These are phyloP conservation scores for Apogon talboti DNA, from an alignment of 2,797 vertebrate species.

Conservation along the genomic window DNA sequence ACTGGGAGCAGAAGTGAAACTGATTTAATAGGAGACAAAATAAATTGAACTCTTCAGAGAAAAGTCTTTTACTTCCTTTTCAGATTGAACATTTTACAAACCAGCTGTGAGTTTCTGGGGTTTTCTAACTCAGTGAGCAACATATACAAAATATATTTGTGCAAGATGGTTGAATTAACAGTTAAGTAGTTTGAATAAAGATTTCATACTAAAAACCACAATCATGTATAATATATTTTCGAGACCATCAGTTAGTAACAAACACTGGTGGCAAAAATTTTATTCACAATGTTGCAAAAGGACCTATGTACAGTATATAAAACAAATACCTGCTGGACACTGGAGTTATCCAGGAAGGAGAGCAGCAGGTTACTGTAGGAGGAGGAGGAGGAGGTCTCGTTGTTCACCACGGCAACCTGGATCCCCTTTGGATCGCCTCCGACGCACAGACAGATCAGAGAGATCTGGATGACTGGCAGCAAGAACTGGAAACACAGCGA, in stretches of 20 bases:
- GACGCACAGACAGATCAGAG: slow-evolving; percentile 85
- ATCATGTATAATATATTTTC: no score
- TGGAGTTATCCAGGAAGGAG: slow-evolving; percentile 84
- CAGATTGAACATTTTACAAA: background rate
- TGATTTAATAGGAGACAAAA: background rate
- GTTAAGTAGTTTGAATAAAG: no score
- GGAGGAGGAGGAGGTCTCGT: slow-evolving; percentile 75
- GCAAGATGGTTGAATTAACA: background rate
- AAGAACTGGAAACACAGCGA: slow-evolving; percentile 88
- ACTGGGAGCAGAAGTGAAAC: slow-evolving; percentile 39
- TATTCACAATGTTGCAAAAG: no score
- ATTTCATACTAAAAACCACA: no score
- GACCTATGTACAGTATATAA: no score
- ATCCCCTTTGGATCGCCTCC: slow-evolving; percentile 82
- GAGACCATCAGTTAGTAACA: no score
- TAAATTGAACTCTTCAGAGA: background rate
- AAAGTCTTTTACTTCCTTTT: background rate
- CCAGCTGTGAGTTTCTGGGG: background rate
- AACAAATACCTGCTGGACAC: slow-evolving; percentile 77
- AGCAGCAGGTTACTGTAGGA: slow-evolving; percentile 78
- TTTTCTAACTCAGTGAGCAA: background rate
- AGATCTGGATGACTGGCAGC: slow-evolving; percentile 86
- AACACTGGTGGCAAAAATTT: no score
- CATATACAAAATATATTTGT: background rate
- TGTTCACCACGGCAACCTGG: slow-evolving; percentile 85